Base-by-base conservation (phyloP, 1,140 invertebrate genomes). In the Anoplophora glabripennis region DNA sequence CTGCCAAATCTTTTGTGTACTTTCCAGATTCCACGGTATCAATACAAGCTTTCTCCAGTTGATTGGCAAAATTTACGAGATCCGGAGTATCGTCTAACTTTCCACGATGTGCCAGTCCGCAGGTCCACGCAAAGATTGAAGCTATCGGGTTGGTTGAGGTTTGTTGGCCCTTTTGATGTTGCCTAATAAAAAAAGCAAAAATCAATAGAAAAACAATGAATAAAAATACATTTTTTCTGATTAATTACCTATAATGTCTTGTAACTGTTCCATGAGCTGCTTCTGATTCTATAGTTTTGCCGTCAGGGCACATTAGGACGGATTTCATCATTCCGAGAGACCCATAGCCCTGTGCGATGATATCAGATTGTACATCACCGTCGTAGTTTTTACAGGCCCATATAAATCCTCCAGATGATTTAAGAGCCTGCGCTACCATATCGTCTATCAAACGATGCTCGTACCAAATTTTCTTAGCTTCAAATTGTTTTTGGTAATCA, bases 351-450 rank as follows among this genome's bases (percentile, higher is more conserved):
- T 94, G 87, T 57, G 91, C 92, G 7, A 94, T 87, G 60, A 92
- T 84, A 75, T 95, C 93, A 1, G 89, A 93, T 76, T 93, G 91
- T 1, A 95, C 92, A 76, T 94, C 92, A 21, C 92, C 92, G 72
- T 94, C 92, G 73, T 94, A 94, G 73, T 94, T 94, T 76, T 94
- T 94, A 77, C 92, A 94, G 7, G 92, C 87, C 92, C 92, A 94
- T 1, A 94, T 88, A 77, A 94, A 94, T n/a, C 89, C 90, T 53
- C 92, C 63, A 37, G 83, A 84, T 15, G 89, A 88, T 77, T 95
- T 95, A 45, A 95, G 78, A 7, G 84, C 87, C 76, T 94, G 92
- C 8, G 93, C 93, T 17, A 95, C 92, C 90, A 93, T 94, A 71
- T 95, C 93, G 75, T 95, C 93, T 70, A 94, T 94, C 18, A 94